Percentiles rank a stretch among this genome's conserved stretches.
Evolutionary conservation across 2,888 invertebrate species (phyloP).

Genomic region (Lasioglossum vierecki): DNA sequence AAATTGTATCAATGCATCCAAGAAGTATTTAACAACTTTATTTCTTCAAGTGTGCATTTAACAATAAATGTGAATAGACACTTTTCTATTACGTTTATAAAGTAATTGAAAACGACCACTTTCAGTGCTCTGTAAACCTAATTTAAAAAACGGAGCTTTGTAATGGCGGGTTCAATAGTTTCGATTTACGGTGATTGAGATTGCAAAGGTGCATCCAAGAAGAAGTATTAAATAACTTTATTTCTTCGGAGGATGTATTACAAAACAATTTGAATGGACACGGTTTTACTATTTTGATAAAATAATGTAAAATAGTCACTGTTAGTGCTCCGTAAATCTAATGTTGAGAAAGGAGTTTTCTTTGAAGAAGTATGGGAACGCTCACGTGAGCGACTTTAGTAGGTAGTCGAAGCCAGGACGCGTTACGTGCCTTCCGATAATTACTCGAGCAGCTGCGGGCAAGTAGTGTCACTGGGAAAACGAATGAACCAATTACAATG

Average conservation of each 20-base stretch:
- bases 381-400: not conserved
- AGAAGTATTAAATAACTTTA: not conserved
- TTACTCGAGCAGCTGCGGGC: constrained; percentile 21
- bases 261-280: not conserved
- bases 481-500: constrained; percentile 32
- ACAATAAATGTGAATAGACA: too few species aligned
- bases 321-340: not conserved
- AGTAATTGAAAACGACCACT: too few species aligned
- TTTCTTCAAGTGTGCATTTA: too few species aligned
- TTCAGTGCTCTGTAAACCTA: too few species aligned
- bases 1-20: too few species aligned
- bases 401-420: not conserved
- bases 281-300: not conserved
- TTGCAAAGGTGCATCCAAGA: not conserved
- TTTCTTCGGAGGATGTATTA: not conserved
- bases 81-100: too few species aligned
- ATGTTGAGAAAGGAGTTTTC: not conserved
- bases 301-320: not conserved
- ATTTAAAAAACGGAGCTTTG: too few species aligned
- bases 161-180: not conserved
- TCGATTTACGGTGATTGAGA: too few species aligned
- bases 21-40: too few species aligned
- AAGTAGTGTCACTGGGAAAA: constrained; percentile 4
- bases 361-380: not conserved
- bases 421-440: not conserved